Evolutionary conservation across 1,140 invertebrate genomes (phyloP), one percentile per base, ranked within the genome.

Genomic region (Cardiocondyla obscurior): DNA sequence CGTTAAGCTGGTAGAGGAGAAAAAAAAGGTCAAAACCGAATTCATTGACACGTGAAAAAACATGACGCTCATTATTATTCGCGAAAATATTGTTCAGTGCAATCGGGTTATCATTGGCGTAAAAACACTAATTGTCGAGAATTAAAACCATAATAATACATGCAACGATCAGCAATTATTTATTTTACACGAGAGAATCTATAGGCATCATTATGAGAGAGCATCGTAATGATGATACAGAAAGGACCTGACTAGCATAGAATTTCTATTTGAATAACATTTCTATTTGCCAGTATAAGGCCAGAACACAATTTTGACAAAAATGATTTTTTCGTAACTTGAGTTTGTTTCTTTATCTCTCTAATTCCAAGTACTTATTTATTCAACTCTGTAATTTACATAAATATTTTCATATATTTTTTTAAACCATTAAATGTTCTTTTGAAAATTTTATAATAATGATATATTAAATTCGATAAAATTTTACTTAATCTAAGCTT

Each of bases 1-100:
- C 77, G 96, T 97, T 5, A 97, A 97, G 89, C 88, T 97, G 72
- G 96, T 97, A 1, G 96, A 96, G 49, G 92, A 94, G 30, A 94
- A 93, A 36, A 93, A 93, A 22, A 92, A 89, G 65, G 49, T 84
- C 2, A 89, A 89, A 69, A 39, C 16, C 2, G 83, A 87, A 53
- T 36, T 60, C n/a, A 86, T 84, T 49, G 76, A 65, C 39, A 84
- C 83, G 73, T 89, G 81, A 91, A 77, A 94, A 22, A 72, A 33
- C 44, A 36, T 60, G 16, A 0, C 51, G 36, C 10, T 62, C 49
- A 77, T n/a, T n/a, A n/a, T n/a, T n/a, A n/a, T 5, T 7, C 42
- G 19, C 19, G n/a, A 14, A 51, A 72, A 39, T 67, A 62, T 82
- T 36, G n/a, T 51, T 74, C 64, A 82, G 72, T 88, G 84, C 81